Evolutionary conservation across 2,888 invertebrate genomes (phyloP).

Genomic region (Cabera pusaria): DNA sequence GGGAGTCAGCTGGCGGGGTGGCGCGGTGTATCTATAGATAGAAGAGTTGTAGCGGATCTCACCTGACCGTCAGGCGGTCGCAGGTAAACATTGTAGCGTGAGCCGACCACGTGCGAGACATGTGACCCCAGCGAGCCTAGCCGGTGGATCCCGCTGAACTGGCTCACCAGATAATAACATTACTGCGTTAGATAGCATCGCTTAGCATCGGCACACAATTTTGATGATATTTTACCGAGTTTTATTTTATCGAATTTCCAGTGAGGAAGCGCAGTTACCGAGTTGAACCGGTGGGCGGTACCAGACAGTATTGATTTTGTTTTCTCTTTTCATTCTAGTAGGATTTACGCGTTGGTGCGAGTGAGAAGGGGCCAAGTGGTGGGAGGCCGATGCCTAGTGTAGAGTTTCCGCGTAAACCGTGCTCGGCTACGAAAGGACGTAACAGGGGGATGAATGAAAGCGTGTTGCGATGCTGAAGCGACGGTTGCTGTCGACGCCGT

Average conservation of each 20-base stretch:
- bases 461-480: slow-evolving; percentile 81
- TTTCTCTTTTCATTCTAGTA: slow-evolving; percentile 60
- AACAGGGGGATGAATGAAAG: slow-evolving; percentile 80
- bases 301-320: slow-evolving; percentile 82
- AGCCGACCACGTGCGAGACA: slow-evolving; percentile 72
- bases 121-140: slow-evolving; percentile 45
- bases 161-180: slow-evolving; percentile 24
- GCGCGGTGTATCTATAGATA: slow-evolving; percentile 38
- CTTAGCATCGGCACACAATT: slow-evolving; percentile 58
- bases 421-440: slow-evolving; percentile 57
- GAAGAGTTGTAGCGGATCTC: slow-evolving; percentile 54
- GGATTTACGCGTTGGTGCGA: slow-evolving; percentile 49
- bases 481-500: slow-evolving; percentile 79
- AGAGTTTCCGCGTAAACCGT: slow-evolving; percentile 73
- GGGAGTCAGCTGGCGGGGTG: slow-evolving; percentile 38
- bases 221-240: slow-evolving; percentile 76
- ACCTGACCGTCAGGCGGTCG: slow-evolving; percentile 72
- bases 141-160: slow-evolving; percentile 14
- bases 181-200: slow-evolving; percentile 32
- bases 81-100: slow-evolving; percentile 83
- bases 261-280: slow-evolving; percentile 79
- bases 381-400: slow-evolving; percentile 70
- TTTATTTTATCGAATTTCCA: slow-evolving; percentile 81
- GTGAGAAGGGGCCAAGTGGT: slow-evolving; percentile 53
- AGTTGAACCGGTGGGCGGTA: slow-evolving; percentile 76